phyloP scores from a whole-genome alignment of 2,888 invertebrate species.

The Adelphocoris suturalis region DNA sequence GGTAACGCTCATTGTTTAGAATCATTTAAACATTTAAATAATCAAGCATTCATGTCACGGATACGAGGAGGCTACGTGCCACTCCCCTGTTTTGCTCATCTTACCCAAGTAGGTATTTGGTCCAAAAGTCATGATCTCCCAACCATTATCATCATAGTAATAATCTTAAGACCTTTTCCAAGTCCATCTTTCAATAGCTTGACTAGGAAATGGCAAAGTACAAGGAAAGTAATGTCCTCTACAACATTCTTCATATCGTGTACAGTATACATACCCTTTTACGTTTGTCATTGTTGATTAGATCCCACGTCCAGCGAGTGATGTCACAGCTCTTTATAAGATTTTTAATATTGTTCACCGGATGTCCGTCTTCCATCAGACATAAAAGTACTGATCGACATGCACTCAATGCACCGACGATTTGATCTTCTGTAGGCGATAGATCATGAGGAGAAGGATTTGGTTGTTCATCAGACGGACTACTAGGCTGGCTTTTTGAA shows the following conservation, averaged over 20 bases:
- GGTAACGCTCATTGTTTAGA: too few relatives aligned
- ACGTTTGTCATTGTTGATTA: not conserved
- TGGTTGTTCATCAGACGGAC: not conserved
- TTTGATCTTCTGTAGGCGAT: not conserved
- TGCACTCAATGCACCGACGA: not conserved
- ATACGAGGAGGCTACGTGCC: too few relatives aligned
- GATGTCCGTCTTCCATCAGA: not conserved
- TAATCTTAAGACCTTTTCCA: too few relatives aligned
- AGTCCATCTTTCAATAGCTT: too few relatives aligned
- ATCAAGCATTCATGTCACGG: too few relatives aligned
- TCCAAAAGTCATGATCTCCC: too few relatives aligned
- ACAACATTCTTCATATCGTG: not conserved
- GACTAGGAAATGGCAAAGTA: not conserved
- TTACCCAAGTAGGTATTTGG: too few relatives aligned
- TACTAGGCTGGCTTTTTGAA: not conserved
- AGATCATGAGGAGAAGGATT: not conserved
- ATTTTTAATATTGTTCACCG: not conserved
- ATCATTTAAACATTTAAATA: too few relatives aligned
- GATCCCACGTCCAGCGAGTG: not conserved
- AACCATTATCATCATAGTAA: too few relatives aligned
- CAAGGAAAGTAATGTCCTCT: not conserved
- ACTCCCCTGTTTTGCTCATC: too few relatives aligned
- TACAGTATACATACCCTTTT: not conserved
- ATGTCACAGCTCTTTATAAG: not conserved
- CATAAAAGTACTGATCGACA: not conserved